phyloP scores from a whole-genome alignment of 2,113 vertebrate genomes.

The Terrapene triunguis region DNA sequence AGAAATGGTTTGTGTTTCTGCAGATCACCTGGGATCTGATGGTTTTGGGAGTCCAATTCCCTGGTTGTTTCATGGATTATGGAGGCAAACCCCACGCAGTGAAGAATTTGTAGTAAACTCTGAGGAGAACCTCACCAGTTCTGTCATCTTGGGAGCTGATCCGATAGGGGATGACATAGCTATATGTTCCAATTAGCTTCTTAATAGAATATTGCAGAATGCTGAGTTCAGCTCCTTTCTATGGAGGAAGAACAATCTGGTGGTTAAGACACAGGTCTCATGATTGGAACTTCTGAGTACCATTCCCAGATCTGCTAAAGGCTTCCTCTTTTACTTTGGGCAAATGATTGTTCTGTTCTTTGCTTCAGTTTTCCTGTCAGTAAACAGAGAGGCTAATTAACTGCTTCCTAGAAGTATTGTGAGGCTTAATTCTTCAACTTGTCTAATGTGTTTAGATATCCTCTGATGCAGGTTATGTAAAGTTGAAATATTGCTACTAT shows the following conservation, averaged over 20 bases:
- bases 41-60: not conserved
- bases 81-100: not conserved
- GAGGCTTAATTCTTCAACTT: not conserved
- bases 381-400: not conserved
- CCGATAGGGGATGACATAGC: not conserved
- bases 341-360: not conserved
- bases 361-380: not conserved
- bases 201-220: not conserved
- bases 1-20: not conserved
- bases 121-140: not conserved
- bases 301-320: not conserved
- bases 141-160: not conserved
- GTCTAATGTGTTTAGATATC: not conserved
- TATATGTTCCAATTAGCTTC: not conserved
- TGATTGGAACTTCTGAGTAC: not conserved
- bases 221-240: not conserved
- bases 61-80: not conserved
- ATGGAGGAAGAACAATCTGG: rapidly evolving
- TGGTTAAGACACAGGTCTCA: not conserved
- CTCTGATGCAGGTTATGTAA: not conserved
- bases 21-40: not conserved
- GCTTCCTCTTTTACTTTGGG: not conserved
- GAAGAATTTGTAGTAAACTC: not conserved
- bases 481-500: not conserved
- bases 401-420: not conserved